phyloP scores from a whole-genome alignment of 37 sponge, comb jelly and placozoan species.

The Chondrilla cf. caribensis region DNA sequence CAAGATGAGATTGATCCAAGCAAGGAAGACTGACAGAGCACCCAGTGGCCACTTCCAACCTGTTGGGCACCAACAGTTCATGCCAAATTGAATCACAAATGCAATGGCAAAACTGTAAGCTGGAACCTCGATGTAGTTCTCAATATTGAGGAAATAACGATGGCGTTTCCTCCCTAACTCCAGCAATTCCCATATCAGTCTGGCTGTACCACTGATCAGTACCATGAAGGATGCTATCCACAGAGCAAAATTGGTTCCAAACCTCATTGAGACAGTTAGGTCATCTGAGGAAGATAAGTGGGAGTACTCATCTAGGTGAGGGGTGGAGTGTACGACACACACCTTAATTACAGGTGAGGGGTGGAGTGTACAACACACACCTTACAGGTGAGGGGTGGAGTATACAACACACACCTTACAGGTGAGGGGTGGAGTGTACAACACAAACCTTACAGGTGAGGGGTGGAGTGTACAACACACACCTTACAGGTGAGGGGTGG shows the following conservation, averaged over 20 bases:
- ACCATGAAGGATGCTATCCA: not conserved
- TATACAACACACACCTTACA: too few relatives aligned
- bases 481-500: too few relatives aligned
- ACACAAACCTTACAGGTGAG: too few relatives aligned
- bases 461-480: too few relatives aligned
- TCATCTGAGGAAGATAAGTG: not conserved
- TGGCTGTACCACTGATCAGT: not conserved
- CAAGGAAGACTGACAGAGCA: conserved; percentile 70
- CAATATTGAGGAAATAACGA: conserved; percentile 46
- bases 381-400: too few relatives aligned
- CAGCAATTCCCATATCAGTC: not conserved
- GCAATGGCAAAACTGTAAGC: conserved; percentile 36
- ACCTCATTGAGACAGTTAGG: not conserved
- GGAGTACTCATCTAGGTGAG: too few relatives aligned
- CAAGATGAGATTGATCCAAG: conserved; percentile 88
- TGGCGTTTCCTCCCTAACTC: not conserved
- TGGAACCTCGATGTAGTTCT: conserved; percentile 56
- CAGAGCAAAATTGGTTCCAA: not conserved
- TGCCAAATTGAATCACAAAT: conserved; percentile 41
- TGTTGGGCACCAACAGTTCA: conserved; percentile 37
- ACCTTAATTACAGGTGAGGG: too few relatives aligned
- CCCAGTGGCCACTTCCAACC: conserved; percentile 91
- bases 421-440: too few relatives aligned
- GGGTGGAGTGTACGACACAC: too few relatives aligned
- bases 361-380: too few relatives aligned